Conservation (phyloP, 2,113 vertebrate genomes). For the Ploceus nigricollis region DNA sequence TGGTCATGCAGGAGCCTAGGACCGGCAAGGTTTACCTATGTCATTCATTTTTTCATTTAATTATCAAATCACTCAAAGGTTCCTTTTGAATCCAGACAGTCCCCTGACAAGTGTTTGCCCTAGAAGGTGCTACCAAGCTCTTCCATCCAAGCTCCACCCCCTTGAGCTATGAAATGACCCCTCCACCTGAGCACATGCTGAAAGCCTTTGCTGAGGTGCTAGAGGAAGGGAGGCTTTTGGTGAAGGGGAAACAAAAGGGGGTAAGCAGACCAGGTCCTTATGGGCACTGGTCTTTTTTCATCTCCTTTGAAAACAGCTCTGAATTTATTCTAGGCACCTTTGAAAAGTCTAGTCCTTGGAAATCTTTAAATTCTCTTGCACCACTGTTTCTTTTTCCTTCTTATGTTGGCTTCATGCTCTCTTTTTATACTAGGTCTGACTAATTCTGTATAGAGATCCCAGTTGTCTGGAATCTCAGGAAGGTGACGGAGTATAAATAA, state of each 20-base stretch:
- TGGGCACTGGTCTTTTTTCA: background rate
- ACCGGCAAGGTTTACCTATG: background rate
- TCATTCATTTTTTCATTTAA: background rate
- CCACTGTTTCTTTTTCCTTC: background rate
- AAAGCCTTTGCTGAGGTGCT: background rate
- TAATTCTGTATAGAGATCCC: background rate
- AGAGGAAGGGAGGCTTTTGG: background rate
- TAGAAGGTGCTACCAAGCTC: background rate
- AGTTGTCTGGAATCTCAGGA: background rate
- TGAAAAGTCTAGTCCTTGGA: background rate
- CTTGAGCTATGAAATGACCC: background rate
- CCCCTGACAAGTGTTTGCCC: background rate
- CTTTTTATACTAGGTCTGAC: background rate
- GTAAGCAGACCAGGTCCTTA: background rate
- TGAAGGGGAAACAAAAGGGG: background rate
- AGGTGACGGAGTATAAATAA: background rate
- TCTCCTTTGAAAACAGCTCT: background rate
- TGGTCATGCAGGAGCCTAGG: background rate
- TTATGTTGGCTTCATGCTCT: background rate
- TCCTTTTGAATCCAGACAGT: background rate
- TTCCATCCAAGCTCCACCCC: background rate
- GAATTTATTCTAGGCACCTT: background rate
- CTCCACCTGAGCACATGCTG: background rate
- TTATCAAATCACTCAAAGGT: background rate
- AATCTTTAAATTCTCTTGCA: background rate